Base-by-base conservation (phyloP, 2,113 vertebrate species). In the Connochaetes taurinus region DNA sequence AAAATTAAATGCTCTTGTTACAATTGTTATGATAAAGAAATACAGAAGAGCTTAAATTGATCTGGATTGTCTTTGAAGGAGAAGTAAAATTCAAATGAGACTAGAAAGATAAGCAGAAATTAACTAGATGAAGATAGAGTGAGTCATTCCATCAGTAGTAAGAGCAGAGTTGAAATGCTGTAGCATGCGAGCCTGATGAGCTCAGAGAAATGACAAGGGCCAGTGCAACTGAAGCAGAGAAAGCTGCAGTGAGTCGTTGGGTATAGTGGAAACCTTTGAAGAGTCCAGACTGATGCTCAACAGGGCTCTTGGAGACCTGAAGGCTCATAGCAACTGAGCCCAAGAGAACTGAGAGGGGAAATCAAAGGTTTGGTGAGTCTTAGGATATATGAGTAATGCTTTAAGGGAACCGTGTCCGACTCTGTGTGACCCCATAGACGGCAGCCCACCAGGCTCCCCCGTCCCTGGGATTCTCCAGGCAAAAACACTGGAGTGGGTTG, bases 61-160 rank as follows among this genome's bases (percentile, higher is more conserved):
- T 82, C 71, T 87, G 33, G 8, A 21, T 53, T 74, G 12, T 92
- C 21, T 62, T 78, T 14, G 21, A 85, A 82, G 0, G 1, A 7
- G 23, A 83, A 47, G 4, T 78, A 27, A 91, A 81, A n/a, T 58
- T 95, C 36, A 81, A 74, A 11, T 47, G n/a, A 93, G 47, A 83
- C 14, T 57, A 23, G n/a, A 45, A 50, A 76, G 64, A 62, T n/a
- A 52, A 15, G 7, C n/a, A 40, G 47, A 12, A 64, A 8, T 53
- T 55, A 55, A 64, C 43, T 50, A 58, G 23, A 55, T 17, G 36
- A 91, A 78, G 13, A 33, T 4, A 74, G 11, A 0, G 2, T 25
- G 57, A 84, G 9, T 83, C 23, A 16, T 36, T 33, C 33, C 25
- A 14, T 27, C 33, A 57, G 71, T 81, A 80, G 1, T 25, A 43